Conservation (phyloP, 2,113 vertebrate species). For the Poicephalus meyeri region DNA sequence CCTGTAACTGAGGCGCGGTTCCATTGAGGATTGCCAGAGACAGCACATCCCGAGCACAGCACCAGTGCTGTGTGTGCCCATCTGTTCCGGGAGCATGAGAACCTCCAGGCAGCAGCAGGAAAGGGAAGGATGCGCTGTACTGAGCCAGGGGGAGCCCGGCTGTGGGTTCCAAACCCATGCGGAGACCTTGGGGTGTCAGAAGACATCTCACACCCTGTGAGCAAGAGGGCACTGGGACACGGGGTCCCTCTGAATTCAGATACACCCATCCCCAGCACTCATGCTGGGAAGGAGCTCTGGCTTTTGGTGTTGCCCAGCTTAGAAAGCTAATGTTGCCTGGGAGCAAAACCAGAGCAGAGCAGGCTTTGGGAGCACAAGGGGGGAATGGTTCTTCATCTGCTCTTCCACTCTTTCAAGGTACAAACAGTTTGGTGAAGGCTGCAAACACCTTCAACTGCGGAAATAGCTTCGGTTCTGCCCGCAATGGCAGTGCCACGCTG, state of each 20-base stretch:
- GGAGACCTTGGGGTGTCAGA: not conserved
- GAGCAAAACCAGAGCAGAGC: not conserved
- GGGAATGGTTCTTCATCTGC: not conserved
- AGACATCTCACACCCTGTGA: too few relatives aligned
- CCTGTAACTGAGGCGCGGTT: not conserved
- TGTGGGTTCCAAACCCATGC: not conserved
- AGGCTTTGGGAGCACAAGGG: not conserved
- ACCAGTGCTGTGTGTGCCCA: not conserved
- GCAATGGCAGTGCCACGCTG: rapidly evolving
- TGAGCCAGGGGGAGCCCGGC: not conserved
- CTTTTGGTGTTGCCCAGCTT: not conserved
- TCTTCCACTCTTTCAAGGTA: not conserved
- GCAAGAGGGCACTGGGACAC: too few relatives aligned
- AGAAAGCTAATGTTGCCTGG: not conserved
- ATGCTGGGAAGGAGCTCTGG: not conserved
- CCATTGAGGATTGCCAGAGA: not conserved
- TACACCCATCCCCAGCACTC: not conserved
- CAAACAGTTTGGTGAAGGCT: not conserved
- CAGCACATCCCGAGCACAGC: rapidly evolving
- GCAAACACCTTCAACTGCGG: not conserved
- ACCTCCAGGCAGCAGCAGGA: not conserved
- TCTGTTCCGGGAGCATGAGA: not conserved
- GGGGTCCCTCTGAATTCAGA: not conserved
- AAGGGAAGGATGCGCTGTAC: not conserved
- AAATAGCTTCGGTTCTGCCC: not conserved